Percentiles rank a stretch among this genome's conserved stretches.
phyloP scores from a whole-genome alignment of 2,888 invertebrate genomes.

The Mesopsocus fuscifrons region DNA sequence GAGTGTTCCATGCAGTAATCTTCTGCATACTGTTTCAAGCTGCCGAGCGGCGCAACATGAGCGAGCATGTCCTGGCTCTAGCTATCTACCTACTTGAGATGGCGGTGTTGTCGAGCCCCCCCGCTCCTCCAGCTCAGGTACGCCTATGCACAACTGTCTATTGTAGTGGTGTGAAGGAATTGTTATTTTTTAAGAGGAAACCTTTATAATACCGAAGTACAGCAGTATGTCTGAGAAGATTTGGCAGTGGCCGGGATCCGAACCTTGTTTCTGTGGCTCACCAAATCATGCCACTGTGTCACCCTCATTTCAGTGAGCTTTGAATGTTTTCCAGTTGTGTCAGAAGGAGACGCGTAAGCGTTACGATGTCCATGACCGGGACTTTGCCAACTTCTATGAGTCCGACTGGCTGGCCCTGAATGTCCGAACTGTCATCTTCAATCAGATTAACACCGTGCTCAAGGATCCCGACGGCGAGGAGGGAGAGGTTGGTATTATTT shows the following conservation, averaged over 20 bases:
- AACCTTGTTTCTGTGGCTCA: too few relatives aligned
- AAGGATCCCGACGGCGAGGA: not conserved
- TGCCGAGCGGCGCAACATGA: conserved; percentile 44
- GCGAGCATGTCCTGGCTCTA: conserved; percentile 77
- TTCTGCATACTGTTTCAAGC: conserved; percentile 72
- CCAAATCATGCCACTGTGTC: too few relatives aligned
- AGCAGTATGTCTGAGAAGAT: too few relatives aligned
- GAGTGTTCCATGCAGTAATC: conserved; percentile 50
- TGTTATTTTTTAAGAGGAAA: too few relatives aligned
- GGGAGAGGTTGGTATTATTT: not conserved
- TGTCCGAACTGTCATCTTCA: conserved; percentile 43
- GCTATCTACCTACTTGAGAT: conserved; percentile 74
- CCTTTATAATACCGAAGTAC: too few relatives aligned
- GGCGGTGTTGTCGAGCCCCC: conserved; percentile 35
- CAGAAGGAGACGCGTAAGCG: conserved; percentile 24
- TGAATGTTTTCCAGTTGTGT: conserved; percentile 30
- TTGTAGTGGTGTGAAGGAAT: conserved; percentile 15
- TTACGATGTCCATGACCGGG: conserved; percentile 31
- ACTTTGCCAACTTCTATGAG: conserved; percentile 45
- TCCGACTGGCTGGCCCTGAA: conserved; percentile 57
- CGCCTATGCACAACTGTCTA: conserved; percentile 18
- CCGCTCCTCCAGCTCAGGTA: conserved; percentile 17
- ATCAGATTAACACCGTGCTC: conserved; percentile 13
- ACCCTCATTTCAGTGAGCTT: too few relatives aligned
- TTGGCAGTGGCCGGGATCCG: too few relatives aligned